Conservation (phyloP, 2,797 vertebrate species). For the Semaprochilodus insignis region DNA sequence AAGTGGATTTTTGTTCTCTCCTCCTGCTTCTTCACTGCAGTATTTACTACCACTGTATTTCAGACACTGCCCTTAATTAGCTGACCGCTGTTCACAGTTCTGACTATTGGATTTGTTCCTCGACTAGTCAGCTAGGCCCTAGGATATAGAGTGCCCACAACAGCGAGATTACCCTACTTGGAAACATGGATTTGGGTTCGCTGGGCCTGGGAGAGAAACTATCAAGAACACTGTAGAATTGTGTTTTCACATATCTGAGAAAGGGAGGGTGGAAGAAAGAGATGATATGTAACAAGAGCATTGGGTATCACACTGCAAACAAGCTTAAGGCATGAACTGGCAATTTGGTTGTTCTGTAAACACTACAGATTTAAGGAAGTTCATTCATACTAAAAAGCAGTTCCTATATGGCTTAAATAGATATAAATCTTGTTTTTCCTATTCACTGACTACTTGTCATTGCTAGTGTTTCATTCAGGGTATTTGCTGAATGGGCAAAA, state of each 20-base stretch:
- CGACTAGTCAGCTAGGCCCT: too few relatives aligned
- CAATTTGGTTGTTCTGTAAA: neutral
- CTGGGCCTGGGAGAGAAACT: neutral
- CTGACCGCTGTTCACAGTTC: too few relatives aligned
- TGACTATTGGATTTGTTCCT: too few relatives aligned
- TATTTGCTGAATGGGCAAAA: constrained; percentile 43
- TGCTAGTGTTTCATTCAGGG: constrained; percentile 55
- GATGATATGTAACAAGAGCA: constrained; percentile 17
- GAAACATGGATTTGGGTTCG: too few relatives aligned
- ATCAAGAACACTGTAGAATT: neutral
- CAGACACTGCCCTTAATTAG: too few relatives aligned
- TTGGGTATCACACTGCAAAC: constrained; percentile 1
- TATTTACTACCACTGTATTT: too few relatives aligned
- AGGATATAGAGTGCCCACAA: too few relatives aligned
- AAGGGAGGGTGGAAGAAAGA: constrained; percentile 34
- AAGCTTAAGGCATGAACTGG: constrained; percentile 16
- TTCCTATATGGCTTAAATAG: constrained; percentile 41
- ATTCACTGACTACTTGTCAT: constrained; percentile 17
- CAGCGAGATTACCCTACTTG: too few relatives aligned
- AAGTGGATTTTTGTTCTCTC: too few relatives aligned
- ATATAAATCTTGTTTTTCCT: constrained; percentile 39
- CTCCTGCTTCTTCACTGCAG: too few relatives aligned
- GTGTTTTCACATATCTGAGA: neutral
- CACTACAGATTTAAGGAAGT: neutral
- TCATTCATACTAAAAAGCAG: constrained; percentile 19